Conservation (phyloP, 1,140 invertebrate genomes). For the Drosophila nigromelanica region DNA sequence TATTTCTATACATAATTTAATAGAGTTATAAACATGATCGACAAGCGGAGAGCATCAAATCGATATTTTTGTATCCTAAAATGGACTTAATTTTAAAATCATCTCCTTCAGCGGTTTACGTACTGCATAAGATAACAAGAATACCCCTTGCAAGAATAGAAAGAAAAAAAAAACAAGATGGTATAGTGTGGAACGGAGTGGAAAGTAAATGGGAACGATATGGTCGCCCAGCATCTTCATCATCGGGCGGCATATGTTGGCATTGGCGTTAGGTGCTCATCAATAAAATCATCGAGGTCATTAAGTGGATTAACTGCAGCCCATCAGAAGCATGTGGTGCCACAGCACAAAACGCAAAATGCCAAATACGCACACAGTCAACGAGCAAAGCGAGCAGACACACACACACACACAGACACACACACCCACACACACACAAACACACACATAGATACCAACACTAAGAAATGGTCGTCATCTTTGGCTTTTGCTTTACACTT, state of each 20-base stretch:
- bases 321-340: slow-evolving; percentile 82
- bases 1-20: too few relatives aligned
- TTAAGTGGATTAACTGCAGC: slow-evolving; percentile 84
- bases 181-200: background rate
- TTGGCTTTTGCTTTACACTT: slow-evolving; percentile 67
- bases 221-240: slow-evolving; percentile 67
- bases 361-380: slow-evolving; percentile 65
- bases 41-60: too few relatives aligned
- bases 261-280: slow-evolving; percentile 72
- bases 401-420: slow-evolving; percentile 27
- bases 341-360: slow-evolving; percentile 67
- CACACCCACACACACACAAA: slow-evolving; percentile 12
- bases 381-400: slow-evolving; percentile 2
- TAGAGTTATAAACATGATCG: too few relatives aligned
- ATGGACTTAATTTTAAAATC: too few relatives aligned
- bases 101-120: background rate
- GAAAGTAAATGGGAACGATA: slow-evolving; percentile 33
- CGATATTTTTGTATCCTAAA: too few relatives aligned
- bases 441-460: slow-evolving; percentile 17
- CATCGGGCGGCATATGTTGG: slow-evolving; percentile 62
- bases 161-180: background rate
- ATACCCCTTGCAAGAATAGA: background rate
- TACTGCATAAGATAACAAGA: background rate
- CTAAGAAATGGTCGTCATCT: slow-evolving; percentile 57
- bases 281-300: slow-evolving; percentile 84